Conservation (phyloP, 2,113 vertebrate species). For the Mystacornis crossleyi region DNA sequence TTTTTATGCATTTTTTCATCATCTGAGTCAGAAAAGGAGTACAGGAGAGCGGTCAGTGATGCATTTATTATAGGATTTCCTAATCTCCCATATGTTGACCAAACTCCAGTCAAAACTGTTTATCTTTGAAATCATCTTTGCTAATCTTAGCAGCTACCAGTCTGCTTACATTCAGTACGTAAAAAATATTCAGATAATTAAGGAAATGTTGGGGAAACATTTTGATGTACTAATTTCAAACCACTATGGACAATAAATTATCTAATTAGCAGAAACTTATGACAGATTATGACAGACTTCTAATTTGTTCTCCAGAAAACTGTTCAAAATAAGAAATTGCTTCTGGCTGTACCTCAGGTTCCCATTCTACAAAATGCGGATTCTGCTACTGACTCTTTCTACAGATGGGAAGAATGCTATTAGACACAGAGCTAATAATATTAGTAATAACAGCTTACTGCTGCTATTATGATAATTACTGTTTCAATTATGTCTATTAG, state of each 20-base stretch:
- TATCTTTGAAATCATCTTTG: not conserved
- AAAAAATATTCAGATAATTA: not conserved
- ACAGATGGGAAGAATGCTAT: not conserved
- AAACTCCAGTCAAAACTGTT: not conserved
- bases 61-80: slow-evolving; percentile 25
- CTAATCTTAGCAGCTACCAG: not conserved
- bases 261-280: not conserved
- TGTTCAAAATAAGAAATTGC: not conserved
- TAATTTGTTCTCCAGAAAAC: slow-evolving; percentile 9
- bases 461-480: slow-evolving; percentile 13
- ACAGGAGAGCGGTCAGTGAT: not conserved
- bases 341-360: not conserved
- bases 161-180: not conserved
- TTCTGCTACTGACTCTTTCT: not conserved
- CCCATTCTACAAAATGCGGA: not conserved
- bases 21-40: not conserved
- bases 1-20: not conserved
- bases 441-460: not conserved
- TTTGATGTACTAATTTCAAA: not conserved
- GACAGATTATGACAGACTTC: not conserved
- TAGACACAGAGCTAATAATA: not conserved
- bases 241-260: not conserved
- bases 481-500: slow-evolving; percentile 9
- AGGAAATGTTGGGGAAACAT: not conserved
- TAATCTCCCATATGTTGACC: not conserved